These are phyloP conservation scores for Lamellibrachia columna DNA, from an alignment of 2,888 invertebrate species.

Conservation along the genomic window DNA sequence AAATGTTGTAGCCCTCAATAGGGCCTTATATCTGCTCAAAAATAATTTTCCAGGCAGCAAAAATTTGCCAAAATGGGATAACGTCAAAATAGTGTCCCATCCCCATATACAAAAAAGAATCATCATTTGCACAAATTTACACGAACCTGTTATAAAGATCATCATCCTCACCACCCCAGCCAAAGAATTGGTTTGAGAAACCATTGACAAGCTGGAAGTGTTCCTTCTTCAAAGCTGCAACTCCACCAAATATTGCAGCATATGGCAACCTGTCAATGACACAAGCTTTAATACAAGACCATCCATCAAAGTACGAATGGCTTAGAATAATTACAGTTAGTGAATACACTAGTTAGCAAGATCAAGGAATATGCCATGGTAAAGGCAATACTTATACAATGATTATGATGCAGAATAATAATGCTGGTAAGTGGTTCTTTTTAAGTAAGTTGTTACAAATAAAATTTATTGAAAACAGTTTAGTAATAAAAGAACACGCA, in stretches of 20 bases:
- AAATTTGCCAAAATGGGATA: too few species aligned
- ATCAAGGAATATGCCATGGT: too few species aligned
- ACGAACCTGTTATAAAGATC: constrained; percentile 37
- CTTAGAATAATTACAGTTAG: not conserved
- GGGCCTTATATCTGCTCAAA: too few species aligned
- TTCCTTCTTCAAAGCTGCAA: constrained; percentile 34
- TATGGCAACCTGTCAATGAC: constrained; percentile 35
- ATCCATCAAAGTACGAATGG: not conserved
- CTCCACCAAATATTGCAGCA: constrained; percentile 35
- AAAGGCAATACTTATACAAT: too few species aligned
- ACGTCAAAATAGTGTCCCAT: too few species aligned
- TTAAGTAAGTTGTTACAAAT: too few species aligned
- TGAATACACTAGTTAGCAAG: not conserved
- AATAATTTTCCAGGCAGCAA: too few species aligned
- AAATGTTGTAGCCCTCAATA: too few species aligned
- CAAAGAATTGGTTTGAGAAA: constrained; percentile 38
- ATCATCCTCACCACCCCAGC: constrained; percentile 41
- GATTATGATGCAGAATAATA: too few species aligned
- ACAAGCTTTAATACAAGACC: not conserved
- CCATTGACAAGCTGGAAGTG: constrained; percentile 36
- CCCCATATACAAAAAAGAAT: not conserved
- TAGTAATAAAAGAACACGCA: too few species aligned
- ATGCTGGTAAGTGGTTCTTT: too few species aligned
- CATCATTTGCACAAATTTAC: not conserved
- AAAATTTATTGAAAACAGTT: too few species aligned